Base-by-base conservation (phyloP, 64 coral and sea anemone genomes). In the Actinia equina region DNA sequence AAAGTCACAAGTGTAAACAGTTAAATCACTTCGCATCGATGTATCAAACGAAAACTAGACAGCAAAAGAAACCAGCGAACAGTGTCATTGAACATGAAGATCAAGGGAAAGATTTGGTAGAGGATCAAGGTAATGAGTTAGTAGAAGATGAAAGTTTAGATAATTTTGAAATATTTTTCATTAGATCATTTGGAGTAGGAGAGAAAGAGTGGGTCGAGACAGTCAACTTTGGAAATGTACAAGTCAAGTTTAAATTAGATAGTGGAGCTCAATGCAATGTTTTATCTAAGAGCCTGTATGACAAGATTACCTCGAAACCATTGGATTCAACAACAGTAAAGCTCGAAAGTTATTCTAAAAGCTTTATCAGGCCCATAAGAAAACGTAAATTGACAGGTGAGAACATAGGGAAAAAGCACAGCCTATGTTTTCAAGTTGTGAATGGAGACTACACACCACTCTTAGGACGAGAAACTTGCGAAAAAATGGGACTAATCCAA, bases 221-320 rank as follows among this genome's bases (percentile, higher is more conserved):
- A 59, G 77, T 87, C 59, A 51, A 86, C 78, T 91, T 91, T 86
- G 83, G 80, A 45, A 85, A 76, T 71, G 7, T 71, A 0, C 69
- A 86, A 61, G 76, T 71, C 22, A 43, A 25, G 16, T 77, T 85
- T 7, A 90, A 90, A 46, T 84, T 90, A 37, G 65, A 85, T 64
- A 90, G 26, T 41, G 64, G 88, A 15, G 88, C 82, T 30, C 88
- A 90, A 41, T 90, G 89, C 54, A 91, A 87, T 86, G 77, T 91
- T 17, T 61, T 91, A 65, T 64, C 89, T 17, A 91, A 91, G 53
- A 62, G 20, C 26, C 10, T 87, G 22, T 87, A 91, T 91, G 89
- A 80, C 52, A 52, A 86, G 43, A 91, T 91, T 59, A 59, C 89
- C 77, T 70, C 83, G 71, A 71, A 86, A 8, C 82, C 83, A 44